Percentiles rank a stretch among this genome's conserved stretches.
These are phyloP conservation scores for Cephalopachus bancanus DNA, from an alignment of 2,797 vertebrate species.

Conservation along the genomic window DNA sequence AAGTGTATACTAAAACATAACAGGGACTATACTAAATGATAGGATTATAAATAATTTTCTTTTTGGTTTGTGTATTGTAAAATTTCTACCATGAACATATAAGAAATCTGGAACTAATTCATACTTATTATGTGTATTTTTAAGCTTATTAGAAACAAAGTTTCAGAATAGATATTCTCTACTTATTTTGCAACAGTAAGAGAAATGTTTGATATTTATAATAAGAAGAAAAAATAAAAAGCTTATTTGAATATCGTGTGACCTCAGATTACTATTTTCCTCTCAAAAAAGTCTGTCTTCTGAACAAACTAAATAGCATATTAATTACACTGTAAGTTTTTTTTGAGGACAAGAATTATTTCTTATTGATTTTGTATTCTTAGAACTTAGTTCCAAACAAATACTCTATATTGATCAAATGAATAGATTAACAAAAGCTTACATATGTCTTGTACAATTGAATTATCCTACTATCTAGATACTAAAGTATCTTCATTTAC, in stretches of 20 bases:
- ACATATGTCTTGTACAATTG: neutral
- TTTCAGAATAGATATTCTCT: neutral
- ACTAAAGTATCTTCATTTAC: neutral
- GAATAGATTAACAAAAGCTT: conserved; percentile 1
- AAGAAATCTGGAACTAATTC: conserved; percentile 4
- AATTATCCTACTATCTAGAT: neutral
- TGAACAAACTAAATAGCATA: neutral
- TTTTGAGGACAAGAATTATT: neutral
- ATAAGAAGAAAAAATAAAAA: conserved; percentile 36
- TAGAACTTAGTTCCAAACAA: conserved; percentile 12
- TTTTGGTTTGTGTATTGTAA: neutral
- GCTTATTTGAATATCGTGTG: conserved; percentile 13
- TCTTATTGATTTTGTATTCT: conserved; percentile 29
- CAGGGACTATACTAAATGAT: neutral
- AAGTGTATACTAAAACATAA: neutral
- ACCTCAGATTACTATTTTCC: neutral
- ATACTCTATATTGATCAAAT: conserved; percentile 1
- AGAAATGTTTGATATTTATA: conserved; percentile 51
- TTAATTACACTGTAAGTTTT: conserved; percentile 9
- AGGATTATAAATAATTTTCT: neutral
- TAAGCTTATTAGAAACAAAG: neutral
- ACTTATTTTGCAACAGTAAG: conserved; percentile 14
- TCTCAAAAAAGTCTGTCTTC: neutral
- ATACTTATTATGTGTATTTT: neutral
- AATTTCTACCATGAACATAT: neutral